Percentiles rank a stretch among this genome's conserved stretches.
These are phyloP conservation scores for Coregonus sp. DNA, from an alignment of 2,797 vertebrate genomes.

Conservation along the genomic window DNA sequence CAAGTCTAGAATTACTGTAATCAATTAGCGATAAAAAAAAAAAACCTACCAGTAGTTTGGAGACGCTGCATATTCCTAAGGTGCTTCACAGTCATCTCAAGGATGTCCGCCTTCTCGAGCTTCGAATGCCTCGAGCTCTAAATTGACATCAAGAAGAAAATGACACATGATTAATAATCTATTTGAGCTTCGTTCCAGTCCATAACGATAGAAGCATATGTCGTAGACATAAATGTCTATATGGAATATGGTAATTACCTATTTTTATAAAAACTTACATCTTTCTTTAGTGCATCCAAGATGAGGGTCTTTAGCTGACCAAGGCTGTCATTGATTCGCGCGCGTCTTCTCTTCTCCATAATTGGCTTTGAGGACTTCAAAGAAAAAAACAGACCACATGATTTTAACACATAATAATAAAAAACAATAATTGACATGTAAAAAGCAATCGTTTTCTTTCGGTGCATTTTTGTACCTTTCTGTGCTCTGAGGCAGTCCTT, in stretches of 20 bases:
- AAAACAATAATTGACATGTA: neutral
- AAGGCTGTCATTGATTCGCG: conserved; percentile 88
- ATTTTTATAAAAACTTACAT: conserved; percentile 72
- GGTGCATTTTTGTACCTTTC: conserved; percentile 78
- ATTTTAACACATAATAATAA: neutral
- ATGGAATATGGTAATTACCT: too few species aligned
- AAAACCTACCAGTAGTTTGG: conserved; percentile 85
- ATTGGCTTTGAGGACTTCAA: conserved; percentile 88
- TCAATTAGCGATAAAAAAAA: neutral
- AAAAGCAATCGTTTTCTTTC: neutral
- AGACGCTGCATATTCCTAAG: conserved; percentile 89
- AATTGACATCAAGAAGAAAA: conserved; percentile 21
- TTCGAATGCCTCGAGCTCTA: conserved; percentile 95
- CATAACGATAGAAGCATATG: neutral
- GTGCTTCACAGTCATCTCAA: conserved; percentile 97
- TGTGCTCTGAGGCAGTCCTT: conserved; percentile 80
- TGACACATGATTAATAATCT: neutral
- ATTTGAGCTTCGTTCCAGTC: neutral
- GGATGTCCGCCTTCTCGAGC: conserved; percentile 94
- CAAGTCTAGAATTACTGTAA: neutral
- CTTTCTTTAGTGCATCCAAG: conserved; percentile 88
- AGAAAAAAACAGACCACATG: neutral
- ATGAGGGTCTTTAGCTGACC: conserved; percentile 88
- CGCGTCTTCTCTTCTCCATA: conserved; percentile 87
- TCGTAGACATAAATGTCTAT: neutral